Base-by-base conservation (phyloP, 2,888 invertebrate species). In the Lithophane leautieri region DNA sequence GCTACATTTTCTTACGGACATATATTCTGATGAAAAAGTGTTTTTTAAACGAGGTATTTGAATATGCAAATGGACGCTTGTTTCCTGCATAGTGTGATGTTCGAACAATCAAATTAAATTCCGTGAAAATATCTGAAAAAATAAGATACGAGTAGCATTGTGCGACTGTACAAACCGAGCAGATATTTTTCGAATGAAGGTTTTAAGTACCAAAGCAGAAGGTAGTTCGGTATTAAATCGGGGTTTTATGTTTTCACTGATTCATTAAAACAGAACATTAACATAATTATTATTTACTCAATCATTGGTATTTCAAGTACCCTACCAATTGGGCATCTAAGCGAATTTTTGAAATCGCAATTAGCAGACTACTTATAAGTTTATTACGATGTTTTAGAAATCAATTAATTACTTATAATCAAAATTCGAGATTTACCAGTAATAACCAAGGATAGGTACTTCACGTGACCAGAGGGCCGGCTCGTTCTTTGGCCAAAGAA, bases 31-130 rank as follows among this genome's bases (percentile, higher is more conserved):
- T 85, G 83, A 87, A 90, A 89, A 88, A 86, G 83, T 79, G 77
- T 82, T 90, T 89, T 91, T 84, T 83, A 86, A 90, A 83, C 84
- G 86, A 80, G 65, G 82, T 81, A 82, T 84, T 90, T 91, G 89
- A 91, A 91, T 91, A 91, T 91, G 91, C 88, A 91, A 91, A 91
- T 89, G 28, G 81, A 67, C 60, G 75, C 78, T 84, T 84, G 89
- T 87, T 85, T 82, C 83, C 74, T 75, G 82, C 25, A 73, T 73
- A 76, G 85, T 82, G 86, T 86, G 88, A 87, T 88, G 86, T 90
- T 86, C 84, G 83, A 87, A 87, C 86, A 87, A 85, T 90, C 86
- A 90, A 86, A 89, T 89, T 82, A 87, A 90, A 90, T 88, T 88
- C 84, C 73, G 82, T 81, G 84, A 86, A 89, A 89, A 89, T 89